Evolutionary conservation across 2,113 vertebrate species (phyloP).

Genomic region (Phrynosoma blainvillii): DNA sequence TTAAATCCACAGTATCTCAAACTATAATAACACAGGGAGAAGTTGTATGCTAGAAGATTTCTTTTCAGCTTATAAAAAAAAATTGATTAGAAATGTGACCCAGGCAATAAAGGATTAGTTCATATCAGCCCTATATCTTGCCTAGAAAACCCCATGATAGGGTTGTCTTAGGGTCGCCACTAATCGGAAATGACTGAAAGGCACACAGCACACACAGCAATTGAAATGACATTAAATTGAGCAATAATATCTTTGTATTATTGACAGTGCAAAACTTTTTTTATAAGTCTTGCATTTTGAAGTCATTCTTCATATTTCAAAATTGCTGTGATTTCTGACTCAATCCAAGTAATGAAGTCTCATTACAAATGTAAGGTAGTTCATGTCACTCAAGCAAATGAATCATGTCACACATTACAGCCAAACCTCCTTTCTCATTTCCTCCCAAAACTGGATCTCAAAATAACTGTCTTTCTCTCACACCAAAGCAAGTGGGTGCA

Average conservation of each 20-base stretch:
- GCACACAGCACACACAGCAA: neutral
- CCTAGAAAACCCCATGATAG: too few relatives aligned
- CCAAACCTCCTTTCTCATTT: neutral
- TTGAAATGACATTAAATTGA: neutral
- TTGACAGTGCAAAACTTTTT: neutral
- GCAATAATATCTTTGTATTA: neutral
- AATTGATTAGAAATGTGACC: neutral
- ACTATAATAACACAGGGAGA: too few relatives aligned
- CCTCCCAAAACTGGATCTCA: neutral
- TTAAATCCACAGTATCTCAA: neutral
- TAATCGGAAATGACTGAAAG: too few relatives aligned
- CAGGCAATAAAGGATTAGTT: neutral
- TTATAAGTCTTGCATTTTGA: neutral
- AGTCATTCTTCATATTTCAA: neutral
- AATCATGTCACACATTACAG: neutral
- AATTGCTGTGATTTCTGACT: neutral
- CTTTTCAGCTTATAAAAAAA: neutral
- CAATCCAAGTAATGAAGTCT: neutral
- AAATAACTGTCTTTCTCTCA: neutral
- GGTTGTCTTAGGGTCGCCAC: too few relatives aligned
- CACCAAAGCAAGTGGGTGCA: neutral
- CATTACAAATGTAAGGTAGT: neutral
- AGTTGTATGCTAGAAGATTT: neutral
- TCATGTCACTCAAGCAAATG: neutral
- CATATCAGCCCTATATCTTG: too few relatives aligned